A percentile compares a stretch with the other conserved stretches of the same genome.
Evolutionary conservation across 2,113 vertebrate genomes (phyloP).

Genomic region (Ceyx melanurus): DNA sequence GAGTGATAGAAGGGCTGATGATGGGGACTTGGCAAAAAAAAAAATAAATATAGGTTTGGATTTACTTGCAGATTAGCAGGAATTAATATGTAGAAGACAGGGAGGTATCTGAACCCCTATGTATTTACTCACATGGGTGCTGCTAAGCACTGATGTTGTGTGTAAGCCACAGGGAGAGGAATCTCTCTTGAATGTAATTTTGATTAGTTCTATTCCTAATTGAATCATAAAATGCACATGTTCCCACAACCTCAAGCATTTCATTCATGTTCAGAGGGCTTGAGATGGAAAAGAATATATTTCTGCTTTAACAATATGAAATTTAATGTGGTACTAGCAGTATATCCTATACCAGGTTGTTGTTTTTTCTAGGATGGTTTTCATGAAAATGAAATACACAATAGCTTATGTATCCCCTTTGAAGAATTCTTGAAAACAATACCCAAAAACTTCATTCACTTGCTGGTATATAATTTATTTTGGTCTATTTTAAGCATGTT

Average conservation of each 20-base stretch:
- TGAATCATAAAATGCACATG: neutral
- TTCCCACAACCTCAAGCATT: neutral
- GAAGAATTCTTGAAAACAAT: neutral
- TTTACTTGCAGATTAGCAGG: neutral
- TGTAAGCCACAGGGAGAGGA: neutral
- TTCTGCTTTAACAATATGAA: neutral
- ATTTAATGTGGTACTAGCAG: neutral
- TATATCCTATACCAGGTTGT: neutral
- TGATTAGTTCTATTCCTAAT: neutral
- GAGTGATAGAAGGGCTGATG: neutral
- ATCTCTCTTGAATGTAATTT: neutral
- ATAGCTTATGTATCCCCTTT: neutral
- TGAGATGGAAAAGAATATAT: neutral
- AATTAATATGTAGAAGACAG: neutral
- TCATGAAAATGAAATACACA: neutral
- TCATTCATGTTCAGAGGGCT: neutral
- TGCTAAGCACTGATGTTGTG: neutral
- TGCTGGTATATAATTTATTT: neutral
- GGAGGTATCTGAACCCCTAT: neutral
- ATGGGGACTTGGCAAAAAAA: neutral
- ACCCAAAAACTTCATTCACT: neutral
- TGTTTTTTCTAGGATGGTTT: neutral
- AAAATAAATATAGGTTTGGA: neutral
- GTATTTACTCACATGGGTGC: neutral
- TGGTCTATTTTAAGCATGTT: neutral